Evolutionary conservation across 2,113 vertebrate species (phyloP), one percentile per base, ranked within the genome.

Genomic region (Panthera uncia): DNA sequence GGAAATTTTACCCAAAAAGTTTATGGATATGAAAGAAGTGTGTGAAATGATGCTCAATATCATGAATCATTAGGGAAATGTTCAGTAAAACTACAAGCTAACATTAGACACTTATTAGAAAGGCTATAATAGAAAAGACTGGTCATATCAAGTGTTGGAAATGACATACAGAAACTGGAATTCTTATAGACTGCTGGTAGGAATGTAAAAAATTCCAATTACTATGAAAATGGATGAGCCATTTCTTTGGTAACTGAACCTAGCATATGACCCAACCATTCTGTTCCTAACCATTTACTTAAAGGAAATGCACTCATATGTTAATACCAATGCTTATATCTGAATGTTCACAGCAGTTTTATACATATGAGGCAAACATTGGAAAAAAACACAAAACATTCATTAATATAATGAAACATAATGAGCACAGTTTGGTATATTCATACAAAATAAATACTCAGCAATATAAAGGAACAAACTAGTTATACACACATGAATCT

Each of bases 261-360:
- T 9, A 21, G 2, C 1, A 5, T 7, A 19, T n/a, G 21, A 12
- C 5, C 2, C 7, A 87, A 2, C 0, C 4, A 15, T 81, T 92
- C 23, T 14, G 52, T 0, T 38, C 7, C 1, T 33, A 79, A 1
- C 2, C 45, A 78, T 50, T 45, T 38, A 91, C 5, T 5, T 87
- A 25, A 87, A 6, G 14, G 7, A 45, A 66, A 55, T 48, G 16
- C 66, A 82, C n/a, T 57, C 15, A 33, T 76, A 41, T 48, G 29
- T 65, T 68, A 80, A 50, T 23, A 1, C 0, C 16, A 63, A 25
- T 29, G 48, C 0, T 57, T 69, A 68, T 7, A 18, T 0, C 5
- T 90, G 18, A 83, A 92, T 80, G 12, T 50, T 92, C 2, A 73
- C 8, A 38, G 13, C 5, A 52, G 12, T 2, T 82, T 31, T 71